A percentile compares a stretch with the other conserved stretches of the same genome.
Evolutionary conservation across 2,888 invertebrate genomes (phyloP).

Genomic region (Drosophila suboccidentalis): DNA sequence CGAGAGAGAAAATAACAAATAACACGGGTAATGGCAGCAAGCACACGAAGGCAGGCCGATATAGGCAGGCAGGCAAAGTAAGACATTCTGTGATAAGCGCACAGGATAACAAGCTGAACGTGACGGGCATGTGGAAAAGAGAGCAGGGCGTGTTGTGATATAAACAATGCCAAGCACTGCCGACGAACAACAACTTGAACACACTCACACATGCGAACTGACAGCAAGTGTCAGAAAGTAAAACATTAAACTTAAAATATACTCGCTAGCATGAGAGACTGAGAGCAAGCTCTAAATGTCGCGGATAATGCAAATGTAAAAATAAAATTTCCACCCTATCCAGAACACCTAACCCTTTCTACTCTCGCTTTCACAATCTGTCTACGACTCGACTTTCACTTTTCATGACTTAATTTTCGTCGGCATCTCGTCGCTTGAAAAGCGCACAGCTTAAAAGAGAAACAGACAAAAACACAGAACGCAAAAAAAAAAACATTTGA

Average conservation of each 20-base stretch:
- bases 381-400: slow-evolving; percentile 56
- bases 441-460: slow-evolving; percentile 50
- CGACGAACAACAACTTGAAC: slow-evolving; percentile 45
- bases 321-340: neutral
- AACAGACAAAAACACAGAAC: slow-evolving; percentile 37
- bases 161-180: slow-evolving; percentile 61
- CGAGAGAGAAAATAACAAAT: slow-evolving; percentile 26
- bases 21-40: slow-evolving; percentile 62
- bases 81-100: slow-evolving; percentile 72
- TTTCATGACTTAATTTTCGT: slow-evolving; percentile 64
- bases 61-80: slow-evolving; percentile 52
- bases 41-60: slow-evolving; percentile 23
- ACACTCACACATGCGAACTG: slow-evolving; percentile 32
- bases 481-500: slow-evolving; percentile 1
- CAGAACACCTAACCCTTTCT: slow-evolving; percentile 1
- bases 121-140: slow-evolving; percentile 61
- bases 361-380: slow-evolving; percentile 22
- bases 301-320: slow-evolving; percentile 55
- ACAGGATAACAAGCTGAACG: slow-evolving; percentile 71
- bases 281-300: slow-evolving; percentile 36
- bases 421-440: slow-evolving; percentile 47
- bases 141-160: slow-evolving; percentile 48
- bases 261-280: slow-evolving; percentile 1
- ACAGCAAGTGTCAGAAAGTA: slow-evolving; percentile 65
- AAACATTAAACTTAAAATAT: slow-evolving; percentile 59